Evolutionary conservation across 2,888 invertebrate species (phyloP), one percentile per base, ranked within the genome.

Genomic region (Agonopterix alstromeriana): DNA sequence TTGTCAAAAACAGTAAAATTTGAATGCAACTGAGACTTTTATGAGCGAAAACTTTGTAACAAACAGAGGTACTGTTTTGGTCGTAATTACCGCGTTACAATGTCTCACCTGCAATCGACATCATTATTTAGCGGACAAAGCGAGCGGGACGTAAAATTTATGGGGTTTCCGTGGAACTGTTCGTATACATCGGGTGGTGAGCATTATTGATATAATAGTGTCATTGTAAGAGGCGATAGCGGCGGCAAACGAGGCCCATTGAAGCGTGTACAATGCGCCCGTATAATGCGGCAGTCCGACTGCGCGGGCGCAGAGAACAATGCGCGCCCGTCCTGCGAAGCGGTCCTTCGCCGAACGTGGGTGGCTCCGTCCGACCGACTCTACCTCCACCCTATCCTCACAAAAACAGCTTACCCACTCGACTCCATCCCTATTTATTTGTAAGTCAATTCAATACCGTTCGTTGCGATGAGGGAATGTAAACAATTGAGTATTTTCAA

Each of bases 211-310:
- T 81, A 82, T 80, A 82, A 83, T 79, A 79, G 78, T 86, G 83
- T 82, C 81, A 84, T 87, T 86, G 86, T 86, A 72, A 77, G 62
- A 71, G 65, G 60, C 76, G 73, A 82, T 80, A 77, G 78, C 70
- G 70, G 73, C 75, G 76, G 82, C 79, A 76, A 80, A 80, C 76
- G 83, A 82, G 79, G 70, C 65, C 80, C 79, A 87, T 87, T 87
- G 85, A 84, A 79, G 79, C 77, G 74, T 72, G 71, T 70, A 87
- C 87, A 88, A 87, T 87, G 79, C 75, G 79, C 87, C 87, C 87
- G 85, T 76, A 88, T 87, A 82, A 79, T 82, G 71, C 70, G 55
- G 64, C 65, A 70, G 80, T 74, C 77, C 77, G 74, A 72, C 69
- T 67, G 76, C 73, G 73, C 70, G 65, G 67, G 78, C 78, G 75